A percentile compares a stretch with the other conserved stretches of the same genome.
Conservation (phyloP, 1,140 invertebrate species). For the Drosophila chauvacae region DNA sequence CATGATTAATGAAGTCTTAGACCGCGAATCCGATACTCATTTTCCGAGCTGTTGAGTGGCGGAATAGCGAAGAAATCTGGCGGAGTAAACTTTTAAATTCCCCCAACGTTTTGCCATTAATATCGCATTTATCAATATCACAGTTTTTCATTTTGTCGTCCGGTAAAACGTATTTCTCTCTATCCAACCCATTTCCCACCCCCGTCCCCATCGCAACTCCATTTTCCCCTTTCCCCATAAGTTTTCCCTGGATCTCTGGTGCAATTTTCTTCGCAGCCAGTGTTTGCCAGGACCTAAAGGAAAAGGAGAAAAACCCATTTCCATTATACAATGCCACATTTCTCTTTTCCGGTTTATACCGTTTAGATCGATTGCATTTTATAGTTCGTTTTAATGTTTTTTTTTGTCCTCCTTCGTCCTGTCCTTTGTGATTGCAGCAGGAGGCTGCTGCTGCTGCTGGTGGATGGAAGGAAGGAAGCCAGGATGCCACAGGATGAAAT, state of each 20-base stretch:
- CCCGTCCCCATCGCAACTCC: conserved; percentile 13
- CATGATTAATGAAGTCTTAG: conserved; percentile 67
- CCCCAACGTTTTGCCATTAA: conserved; percentile 75
- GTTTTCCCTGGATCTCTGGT: conserved; percentile 27
- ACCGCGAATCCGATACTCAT: conserved; percentile 62
- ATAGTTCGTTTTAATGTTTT: conserved; percentile 81
- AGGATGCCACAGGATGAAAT: conserved; percentile 51
- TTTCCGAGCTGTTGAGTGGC: conserved; percentile 41
- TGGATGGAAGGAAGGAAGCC: conserved; percentile 31
- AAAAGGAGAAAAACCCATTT: conserved; percentile 71
- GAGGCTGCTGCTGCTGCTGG: conserved; percentile 18
- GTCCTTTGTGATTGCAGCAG: conserved; percentile 37
- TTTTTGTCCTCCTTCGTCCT: conserved; percentile 31
- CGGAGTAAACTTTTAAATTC: conserved; percentile 67
- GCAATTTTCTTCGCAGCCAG: conserved; percentile 50
- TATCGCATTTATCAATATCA: conserved; percentile 81
- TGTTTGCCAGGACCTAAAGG: conserved; percentile 33
- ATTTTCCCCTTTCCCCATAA: background rate
- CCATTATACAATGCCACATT: conserved; percentile 79
- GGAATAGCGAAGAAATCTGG: conserved; percentile 8
- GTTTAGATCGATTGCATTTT: conserved; percentile 82
- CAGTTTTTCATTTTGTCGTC: conserved; percentile 78
- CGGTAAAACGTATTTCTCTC: conserved; percentile 66
- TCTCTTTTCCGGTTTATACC: conserved; percentile 77
- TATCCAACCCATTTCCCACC: conserved; percentile 34